Base-by-base conservation (phyloP, 2,113 vertebrate species). In the Rhinopomastus cyanomelas region DNA sequence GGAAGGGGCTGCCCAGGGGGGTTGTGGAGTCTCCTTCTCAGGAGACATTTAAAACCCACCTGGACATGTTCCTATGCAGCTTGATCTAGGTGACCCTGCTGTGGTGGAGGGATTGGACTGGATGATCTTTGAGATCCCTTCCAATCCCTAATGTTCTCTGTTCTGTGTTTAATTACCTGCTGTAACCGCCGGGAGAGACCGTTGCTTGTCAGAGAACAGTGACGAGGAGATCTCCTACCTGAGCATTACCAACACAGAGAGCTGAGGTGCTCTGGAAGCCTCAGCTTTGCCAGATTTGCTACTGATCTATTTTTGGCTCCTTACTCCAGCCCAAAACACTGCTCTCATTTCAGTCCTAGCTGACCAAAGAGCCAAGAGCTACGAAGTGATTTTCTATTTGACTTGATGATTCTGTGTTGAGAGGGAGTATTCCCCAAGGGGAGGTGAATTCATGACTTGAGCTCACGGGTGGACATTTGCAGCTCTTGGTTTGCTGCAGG, bases 391-490 rank as follows among this genome's bases (percentile, higher is more conserved):
- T 79, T 90, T 88, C 76, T 69, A 29, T 76, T 89, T 92, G n/a
- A 32, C 44, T 77, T 60, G 87, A 39, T 66, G 56, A 77, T 8
- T 36, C 85, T 51, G 27, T 67, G 69, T 74, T 74, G 56, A 87
- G 66, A 69, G 42, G 44, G 27, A 85, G 80, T 73, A 61, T 66
- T 89, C 71, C 71, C 27, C 67, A 51, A 57, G 56, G 55, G 81
- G 71, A 87, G 48, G n/a, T 79, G 72, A 84, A 91, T 85, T 87
- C 59, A 92, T 87, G 85, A 68, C 86, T 89, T 2, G 22, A 56
- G 59, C 84, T 94, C 88, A 82, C 32, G 75, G 79, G 81, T 89
- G 89, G 85, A 81, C 85, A 62, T 87, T 85, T 87, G 77, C 77
- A 93, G 93, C 79, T 59, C 82, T 85, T 77, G 29, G 46, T 92